Conservation (phyloP, 2,797 vertebrate species). For the Takifugu rubripes region DNA sequence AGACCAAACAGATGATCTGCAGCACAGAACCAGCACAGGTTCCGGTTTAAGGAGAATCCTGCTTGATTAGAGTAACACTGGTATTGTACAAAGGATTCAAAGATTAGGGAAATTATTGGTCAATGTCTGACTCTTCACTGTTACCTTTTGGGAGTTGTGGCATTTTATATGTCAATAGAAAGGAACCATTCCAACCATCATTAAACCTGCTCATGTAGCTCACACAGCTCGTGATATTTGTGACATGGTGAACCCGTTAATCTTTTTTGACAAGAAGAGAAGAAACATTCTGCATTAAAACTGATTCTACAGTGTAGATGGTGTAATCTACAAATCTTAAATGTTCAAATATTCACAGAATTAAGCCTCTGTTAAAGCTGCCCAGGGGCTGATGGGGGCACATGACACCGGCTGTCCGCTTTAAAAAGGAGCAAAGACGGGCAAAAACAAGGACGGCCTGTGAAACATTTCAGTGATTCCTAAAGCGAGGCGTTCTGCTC, state of each 20-base stretch:
- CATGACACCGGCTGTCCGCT: conserved; percentile 24
- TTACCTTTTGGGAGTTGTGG: too few species aligned
- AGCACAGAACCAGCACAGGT: conserved; percentile 24
- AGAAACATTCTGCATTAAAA: conserved; percentile 5
- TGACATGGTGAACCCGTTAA: too few species aligned
- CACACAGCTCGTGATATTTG: too few species aligned
- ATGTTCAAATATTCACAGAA: conserved; percentile 2
- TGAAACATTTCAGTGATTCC: conserved; percentile 59
- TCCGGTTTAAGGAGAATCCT: not conserved
- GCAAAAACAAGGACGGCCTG: conserved; percentile 52
- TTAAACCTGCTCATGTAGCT: too few species aligned
- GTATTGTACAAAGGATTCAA: too few species aligned
- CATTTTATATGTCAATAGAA: too few species aligned
- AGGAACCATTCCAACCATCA: too few species aligned
- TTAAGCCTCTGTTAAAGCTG: conserved; percentile 9
- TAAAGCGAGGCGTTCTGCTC: conserved; percentile 61
- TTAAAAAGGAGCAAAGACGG: conserved; percentile 25
- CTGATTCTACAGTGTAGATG: not conserved
- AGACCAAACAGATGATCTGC: conserved; percentile 36
- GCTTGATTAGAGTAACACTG: too few species aligned
- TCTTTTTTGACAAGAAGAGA: too few species aligned
- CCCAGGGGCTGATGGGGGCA: conserved; percentile 15
- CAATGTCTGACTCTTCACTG: too few species aligned
- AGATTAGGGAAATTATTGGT: too few species aligned
- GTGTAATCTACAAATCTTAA: conserved; percentile 1